Evolutionary conservation across 2,113 vertebrate genomes (phyloP).

Genomic region (Macroglossus sobrinus): DNA sequence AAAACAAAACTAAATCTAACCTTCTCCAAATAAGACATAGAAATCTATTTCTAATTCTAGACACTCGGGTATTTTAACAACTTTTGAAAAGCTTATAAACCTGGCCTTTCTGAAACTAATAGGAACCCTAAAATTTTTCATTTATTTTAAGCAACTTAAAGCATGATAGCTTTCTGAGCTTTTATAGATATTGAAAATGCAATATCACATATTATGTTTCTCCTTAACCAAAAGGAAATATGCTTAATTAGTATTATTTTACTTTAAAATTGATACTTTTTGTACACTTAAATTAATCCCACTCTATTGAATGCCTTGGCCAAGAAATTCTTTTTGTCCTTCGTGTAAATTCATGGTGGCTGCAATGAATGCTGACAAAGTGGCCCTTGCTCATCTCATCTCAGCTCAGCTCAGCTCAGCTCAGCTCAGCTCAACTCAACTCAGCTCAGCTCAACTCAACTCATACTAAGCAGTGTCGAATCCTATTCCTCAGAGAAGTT

Average conservation of each 20-base stretch:
- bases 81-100: background rate
- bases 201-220: background rate
- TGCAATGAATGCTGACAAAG: background rate
- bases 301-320: background rate
- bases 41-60: background rate
- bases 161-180: background rate
- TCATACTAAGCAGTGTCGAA: background rate
- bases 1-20: slow-evolving; percentile 55
- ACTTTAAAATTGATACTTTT: background rate
- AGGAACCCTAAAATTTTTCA: background rate
- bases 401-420: too few relatives aligned
- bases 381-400: background rate
- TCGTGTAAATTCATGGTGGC: background rate
- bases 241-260: background rate
- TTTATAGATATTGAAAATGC: background rate
- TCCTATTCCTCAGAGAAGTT: background rate
- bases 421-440: background rate
- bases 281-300: background rate
- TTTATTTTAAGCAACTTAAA: background rate
- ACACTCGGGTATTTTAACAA: slow-evolving; percentile 1
- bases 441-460: background rate
- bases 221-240: background rate
- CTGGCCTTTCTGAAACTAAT: background rate
- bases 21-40: background rate
- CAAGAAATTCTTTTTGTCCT: background rate